A percentile compares a stretch with the other conserved stretches of the same genome.
Evolutionary conservation across 1,140 invertebrate genomes (phyloP).

Genomic region (Euura saliciscinereae): DNA sequence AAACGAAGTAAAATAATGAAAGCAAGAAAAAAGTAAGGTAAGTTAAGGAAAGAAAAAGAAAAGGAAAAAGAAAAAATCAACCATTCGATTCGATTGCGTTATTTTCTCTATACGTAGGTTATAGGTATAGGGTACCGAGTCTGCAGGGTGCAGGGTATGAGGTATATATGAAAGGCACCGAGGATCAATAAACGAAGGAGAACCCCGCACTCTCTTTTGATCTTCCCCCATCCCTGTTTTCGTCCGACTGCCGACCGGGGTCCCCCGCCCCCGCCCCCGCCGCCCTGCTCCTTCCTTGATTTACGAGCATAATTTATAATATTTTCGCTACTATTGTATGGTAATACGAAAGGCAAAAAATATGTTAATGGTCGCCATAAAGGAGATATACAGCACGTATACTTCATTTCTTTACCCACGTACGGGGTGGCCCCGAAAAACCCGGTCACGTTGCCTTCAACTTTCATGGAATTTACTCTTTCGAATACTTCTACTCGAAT

Average conservation of each 20-base stretch:
- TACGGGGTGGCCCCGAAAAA: slow-evolving; percentile 49
- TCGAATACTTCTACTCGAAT: no score
- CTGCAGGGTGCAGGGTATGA: no score
- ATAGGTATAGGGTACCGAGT: no score
- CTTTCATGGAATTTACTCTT: no score
- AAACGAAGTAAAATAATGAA: no score
- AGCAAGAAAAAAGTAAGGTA: no score
- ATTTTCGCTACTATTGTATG: slow-evolving; percentile 60
- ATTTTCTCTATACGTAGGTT: no score
- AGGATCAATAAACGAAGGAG: background rate
- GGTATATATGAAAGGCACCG: background rate
- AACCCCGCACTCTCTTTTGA: background rate
- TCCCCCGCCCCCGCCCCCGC: slow-evolving; percentile 10
- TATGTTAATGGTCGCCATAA: slow-evolving; percentile 60
- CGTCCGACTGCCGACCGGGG: background rate
- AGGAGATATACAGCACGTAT: slow-evolving; percentile 55
- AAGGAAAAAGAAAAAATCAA: no score
- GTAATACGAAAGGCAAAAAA: slow-evolving; percentile 57
- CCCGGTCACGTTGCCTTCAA: background rate
- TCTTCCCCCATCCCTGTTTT: background rate
- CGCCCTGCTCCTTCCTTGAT: background rate
- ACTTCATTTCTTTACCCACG: slow-evolving; percentile 52
- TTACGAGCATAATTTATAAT: slow-evolving; percentile 40
- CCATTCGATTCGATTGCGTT: no score
- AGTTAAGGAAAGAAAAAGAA: no score